phyloP scores from a whole-genome alignment of 1,140 invertebrate genomes.

The Pissodes strobi region DNA sequence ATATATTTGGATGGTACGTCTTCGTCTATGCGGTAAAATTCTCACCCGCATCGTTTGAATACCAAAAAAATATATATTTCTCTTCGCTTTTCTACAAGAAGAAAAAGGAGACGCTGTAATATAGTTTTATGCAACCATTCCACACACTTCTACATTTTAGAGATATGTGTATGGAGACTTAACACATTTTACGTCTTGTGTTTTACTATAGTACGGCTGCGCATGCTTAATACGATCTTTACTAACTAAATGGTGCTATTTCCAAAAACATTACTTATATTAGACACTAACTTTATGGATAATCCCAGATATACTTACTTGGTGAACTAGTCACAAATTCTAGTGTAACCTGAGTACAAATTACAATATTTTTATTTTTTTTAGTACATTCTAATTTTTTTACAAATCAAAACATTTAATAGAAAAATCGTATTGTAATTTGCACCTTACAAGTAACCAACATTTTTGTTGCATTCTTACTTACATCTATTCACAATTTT shows the following conservation, averaged over 20 bases:
- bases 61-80: too few species aligned
- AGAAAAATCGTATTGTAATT: too few species aligned
- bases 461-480: too few species aligned
- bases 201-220: slow-evolving; percentile 27
- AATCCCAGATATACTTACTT: neutral
- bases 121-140: slow-evolving; percentile 17
- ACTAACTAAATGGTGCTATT: neutral
- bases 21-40: too few species aligned
- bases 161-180: slow-evolving; percentile 3
- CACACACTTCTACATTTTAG: slow-evolving; percentile 8
- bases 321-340: neutral
- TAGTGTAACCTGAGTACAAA: neutral
- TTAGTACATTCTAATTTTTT: neutral
- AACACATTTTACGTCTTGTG: slow-evolving; percentile 14
- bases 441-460: too few species aligned
- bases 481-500: too few species aligned
- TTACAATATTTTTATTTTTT: neutral
- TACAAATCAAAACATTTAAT: neutral
- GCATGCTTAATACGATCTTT: slow-evolving; percentile 19
- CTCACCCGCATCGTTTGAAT: too few species aligned
- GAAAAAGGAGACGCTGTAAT: neutral
- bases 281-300: neutral
- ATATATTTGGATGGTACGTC: too few species aligned
- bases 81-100: too few species aligned
- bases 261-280: neutral